Conservation (phyloP, 2,113 vertebrate genomes). For the Dipodomys ordii region DNA sequence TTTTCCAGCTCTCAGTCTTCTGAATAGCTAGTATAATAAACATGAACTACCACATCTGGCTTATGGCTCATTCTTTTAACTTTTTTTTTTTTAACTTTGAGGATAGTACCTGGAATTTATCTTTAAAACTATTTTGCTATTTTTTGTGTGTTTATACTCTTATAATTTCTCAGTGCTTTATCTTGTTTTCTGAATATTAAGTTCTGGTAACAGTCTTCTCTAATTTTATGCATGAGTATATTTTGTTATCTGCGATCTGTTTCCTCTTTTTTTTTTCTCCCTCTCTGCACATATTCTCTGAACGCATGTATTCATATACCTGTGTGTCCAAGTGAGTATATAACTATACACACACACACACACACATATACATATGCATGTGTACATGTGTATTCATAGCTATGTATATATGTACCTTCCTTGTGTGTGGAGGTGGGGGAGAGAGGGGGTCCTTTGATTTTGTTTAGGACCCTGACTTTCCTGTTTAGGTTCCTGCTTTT, state of each 20-base stretch:
- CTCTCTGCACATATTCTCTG: too few species aligned
- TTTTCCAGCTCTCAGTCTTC: too few species aligned
- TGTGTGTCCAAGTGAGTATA: too few species aligned
- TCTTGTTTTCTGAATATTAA: neutral
- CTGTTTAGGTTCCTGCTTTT: neutral
- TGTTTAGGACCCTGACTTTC: neutral
- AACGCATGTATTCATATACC: too few species aligned
- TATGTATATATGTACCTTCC: neutral
- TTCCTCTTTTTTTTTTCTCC: neutral
- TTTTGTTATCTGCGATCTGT: neutral
- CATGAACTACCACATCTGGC: too few species aligned
- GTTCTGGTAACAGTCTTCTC: neutral
- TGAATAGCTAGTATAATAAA: too few species aligned
- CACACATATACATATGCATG: neutral
- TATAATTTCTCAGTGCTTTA: neutral
- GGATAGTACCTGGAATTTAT: neutral
- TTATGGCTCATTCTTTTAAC: neutral
- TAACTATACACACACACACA: too few species aligned
- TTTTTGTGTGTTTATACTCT: neutral
- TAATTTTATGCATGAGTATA: neutral
- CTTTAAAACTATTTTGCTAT: neutral
- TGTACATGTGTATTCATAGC: too few species aligned
- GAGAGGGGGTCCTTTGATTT: neutral
- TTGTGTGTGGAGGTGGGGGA: too few species aligned
- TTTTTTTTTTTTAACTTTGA: slow-evolving; percentile 4